Conservation (phyloP, 2,113 vertebrate genomes). For the Empidonax traillii region DNA sequence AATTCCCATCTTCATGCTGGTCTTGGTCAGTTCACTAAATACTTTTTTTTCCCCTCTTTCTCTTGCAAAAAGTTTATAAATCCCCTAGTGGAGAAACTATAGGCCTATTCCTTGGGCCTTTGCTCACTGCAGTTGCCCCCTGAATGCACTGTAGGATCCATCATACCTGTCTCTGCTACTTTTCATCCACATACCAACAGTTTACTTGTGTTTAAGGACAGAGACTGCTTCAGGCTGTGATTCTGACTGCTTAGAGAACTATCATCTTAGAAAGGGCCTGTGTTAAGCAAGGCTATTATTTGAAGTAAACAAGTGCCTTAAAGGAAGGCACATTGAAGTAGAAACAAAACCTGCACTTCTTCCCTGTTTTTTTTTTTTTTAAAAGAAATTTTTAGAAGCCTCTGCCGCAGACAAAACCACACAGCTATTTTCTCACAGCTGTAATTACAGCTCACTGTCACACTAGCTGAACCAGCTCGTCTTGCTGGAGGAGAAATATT, state of each 20-base stretch:
- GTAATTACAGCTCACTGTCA: conserved; percentile 14
- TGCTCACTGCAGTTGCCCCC: background rate
- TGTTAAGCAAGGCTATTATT: background rate
- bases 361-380: background rate
- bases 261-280: background rate
- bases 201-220: background rate
- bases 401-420: conserved; percentile 55
- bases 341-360: conserved; percentile 18
- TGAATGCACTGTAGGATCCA: background rate
- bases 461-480: background rate
- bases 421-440: conserved; percentile 45
- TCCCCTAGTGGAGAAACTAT: background rate
- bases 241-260: background rate
- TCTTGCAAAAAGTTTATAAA: background rate
- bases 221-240: background rate
- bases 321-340: background rate
- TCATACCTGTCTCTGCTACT: background rate
- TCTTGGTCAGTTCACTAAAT: background rate
- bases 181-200: background rate
- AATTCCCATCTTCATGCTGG: background rate
- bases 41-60: background rate
- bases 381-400: background rate
- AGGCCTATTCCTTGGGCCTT: background rate
- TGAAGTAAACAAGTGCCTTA: conserved; percentile 12
- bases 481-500: background rate